phyloP scores from a whole-genome alignment of 2,888 invertebrate species.

The Diarsia dahlii region DNA sequence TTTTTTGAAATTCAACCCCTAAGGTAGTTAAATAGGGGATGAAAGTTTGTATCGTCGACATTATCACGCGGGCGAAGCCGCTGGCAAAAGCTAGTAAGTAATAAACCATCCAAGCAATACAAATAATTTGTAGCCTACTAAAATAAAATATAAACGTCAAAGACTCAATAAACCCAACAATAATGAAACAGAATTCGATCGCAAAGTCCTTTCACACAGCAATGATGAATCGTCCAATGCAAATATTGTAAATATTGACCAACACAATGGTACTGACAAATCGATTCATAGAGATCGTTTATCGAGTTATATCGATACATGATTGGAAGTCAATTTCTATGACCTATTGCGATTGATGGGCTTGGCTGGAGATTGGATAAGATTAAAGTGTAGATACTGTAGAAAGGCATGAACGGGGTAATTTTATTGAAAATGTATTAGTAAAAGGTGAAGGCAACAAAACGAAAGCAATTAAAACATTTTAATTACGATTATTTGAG shows the following conservation, averaged over 20 bases:
- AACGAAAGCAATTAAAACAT: conserved; percentile 2
- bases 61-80: no score
- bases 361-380: conserved; percentile 20
- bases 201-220: conserved; percentile 67
- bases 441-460: conserved; percentile 25
- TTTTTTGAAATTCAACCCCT: no score
- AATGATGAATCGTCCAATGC: conserved; percentile 59
- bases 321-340: conserved; percentile 55
- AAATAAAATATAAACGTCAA: conserved; percentile 30
- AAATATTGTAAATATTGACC: conserved; percentile 63
- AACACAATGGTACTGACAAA: conserved; percentile 64
- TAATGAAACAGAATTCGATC: conserved; percentile 4
- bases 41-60: no score
- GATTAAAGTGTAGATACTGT: background rate
- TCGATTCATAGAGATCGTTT: conserved; percentile 57
- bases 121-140: conserved; percentile 25
- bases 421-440: conserved; percentile 10
- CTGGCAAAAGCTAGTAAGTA: no score
- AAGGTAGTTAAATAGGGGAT: no score
- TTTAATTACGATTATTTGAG: background rate
- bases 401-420: conserved; percentile 15
- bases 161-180: conserved; percentile 8
- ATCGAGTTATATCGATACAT: conserved; percentile 54
- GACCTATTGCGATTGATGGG: conserved; percentile 56
- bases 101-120: conserved; percentile 12